Evolutionary conservation across 1,140 invertebrate genomes (phyloP), one percentile per base, ranked within the genome.

Genomic region (Zelostemma sp.): DNA sequence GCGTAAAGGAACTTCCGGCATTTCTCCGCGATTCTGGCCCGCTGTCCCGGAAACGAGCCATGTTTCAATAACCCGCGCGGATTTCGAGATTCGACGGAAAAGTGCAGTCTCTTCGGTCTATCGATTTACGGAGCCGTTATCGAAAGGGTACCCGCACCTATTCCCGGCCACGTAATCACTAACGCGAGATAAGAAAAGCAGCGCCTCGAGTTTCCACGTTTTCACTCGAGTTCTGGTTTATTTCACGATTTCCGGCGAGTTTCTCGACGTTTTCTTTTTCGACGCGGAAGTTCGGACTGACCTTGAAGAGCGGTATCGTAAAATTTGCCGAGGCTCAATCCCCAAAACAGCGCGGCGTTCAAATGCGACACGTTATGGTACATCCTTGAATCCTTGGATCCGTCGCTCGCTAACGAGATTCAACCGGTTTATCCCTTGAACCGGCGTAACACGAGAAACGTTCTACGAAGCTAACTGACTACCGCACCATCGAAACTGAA

Each of bases 401-500:
- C 57, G 53, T 55, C 47, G 57, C 58, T 19, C 46, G 53, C 48
- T 55, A 45, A 63, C 57, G 62, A 68, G 65, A 65, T 18, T 48
- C 70, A 63, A 73, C 71, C 63, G 71, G 66, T n/a, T 69, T 53
- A 54, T 69, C 58, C 66, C 56, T 59, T 59, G 54, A 68, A 66
- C 59, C 58, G 57, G 53, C 62, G 70, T 70, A 66, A 74, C 68
- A 70, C 72, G 75, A 73, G 68, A 80, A 79, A 75, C 73, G 78
- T 79, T 73, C 72, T 74, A 73, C 68, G 75, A 78, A 75, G 75
- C 65, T 74, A 75, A 79, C 78, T 75, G 73, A 78, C 80, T 77
- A 74, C 73, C 72, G 76, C 79, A 81, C 76, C 80, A 80, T 78
- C 80, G 56, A 76, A 81, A 79, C 64, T 70, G 72, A 81, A 81